Conservation (phyloP, 1,140 invertebrate genomes). For the Dendrolimus kikuchii region DNA sequence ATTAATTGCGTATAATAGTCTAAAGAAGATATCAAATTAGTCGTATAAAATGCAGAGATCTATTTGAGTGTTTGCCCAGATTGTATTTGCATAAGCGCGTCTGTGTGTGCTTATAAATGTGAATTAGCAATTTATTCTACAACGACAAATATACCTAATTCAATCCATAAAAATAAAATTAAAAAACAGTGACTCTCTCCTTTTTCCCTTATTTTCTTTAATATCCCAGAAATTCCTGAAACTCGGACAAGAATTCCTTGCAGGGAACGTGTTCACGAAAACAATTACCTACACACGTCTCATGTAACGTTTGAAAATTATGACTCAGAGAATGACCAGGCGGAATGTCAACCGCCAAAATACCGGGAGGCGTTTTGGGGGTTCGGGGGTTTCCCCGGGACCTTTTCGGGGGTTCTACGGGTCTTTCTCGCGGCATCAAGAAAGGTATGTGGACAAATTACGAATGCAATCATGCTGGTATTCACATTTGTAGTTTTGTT, state of each 20-base stretch:
- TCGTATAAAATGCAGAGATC: too few species aligned
- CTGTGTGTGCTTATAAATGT: too few species aligned
- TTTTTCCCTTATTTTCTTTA: not conserved
- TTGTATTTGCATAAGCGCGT: too few species aligned
- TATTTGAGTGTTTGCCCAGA: too few species aligned
- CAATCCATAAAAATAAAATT: not conserved
- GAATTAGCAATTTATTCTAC: too few species aligned
- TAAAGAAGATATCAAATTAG: too few species aligned
- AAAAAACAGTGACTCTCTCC: conserved; percentile 3
- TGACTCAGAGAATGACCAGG: conserved; percentile 57
- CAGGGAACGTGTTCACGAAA: conserved; percentile 21
- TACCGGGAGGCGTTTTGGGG: conserved; percentile 19
- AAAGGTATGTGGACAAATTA: conserved; percentile 33
- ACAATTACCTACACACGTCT: conserved; percentile 38
- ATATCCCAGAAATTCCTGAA: too few species aligned
- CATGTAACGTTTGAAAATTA: conserved; percentile 40
- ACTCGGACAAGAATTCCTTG: too few species aligned
- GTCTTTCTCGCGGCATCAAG: conserved; percentile 10
- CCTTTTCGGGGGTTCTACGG: not conserved
- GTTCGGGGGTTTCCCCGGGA: not conserved
- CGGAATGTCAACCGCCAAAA: conserved; percentile 48
- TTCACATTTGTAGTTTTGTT: conserved; percentile 8
- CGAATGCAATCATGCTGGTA: conserved; percentile 26
- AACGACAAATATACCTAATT: not conserved
- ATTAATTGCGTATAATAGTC: too few species aligned